Base-by-base conservation (phyloP, 2,113 vertebrate species). In the Ammodytes dubius region DNA sequence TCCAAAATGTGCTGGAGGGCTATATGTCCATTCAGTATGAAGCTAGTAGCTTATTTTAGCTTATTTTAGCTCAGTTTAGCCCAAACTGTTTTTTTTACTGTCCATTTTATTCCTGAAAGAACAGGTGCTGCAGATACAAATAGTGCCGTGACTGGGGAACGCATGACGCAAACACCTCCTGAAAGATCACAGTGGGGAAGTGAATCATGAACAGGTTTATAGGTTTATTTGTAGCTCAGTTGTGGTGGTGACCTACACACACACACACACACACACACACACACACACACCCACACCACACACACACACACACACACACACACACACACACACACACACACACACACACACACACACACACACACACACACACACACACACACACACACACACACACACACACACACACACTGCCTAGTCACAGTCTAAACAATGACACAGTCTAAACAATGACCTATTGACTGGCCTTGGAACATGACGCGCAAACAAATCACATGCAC, bases 381-480 rank as follows among this genome's bases (percentile, higher is more conserved):
- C 56, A 19, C 27, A 56, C 73, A 82, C 74, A 56, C 73, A 82
- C 74, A 14, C 68, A 46, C 54, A 42, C 76, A 35, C 59, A n/a
- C 58, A 64, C 40, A 71, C 14, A 40, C 7, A 56, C 56, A 19
- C 27, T 56, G 67, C 67, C 11, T 12, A 43, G 67, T 70, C 67
- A 91, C 81, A 74, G 79, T 14, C 52, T 70, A 86, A 76, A 80
- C 67, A 67, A 56, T 75, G 80, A 83, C 78, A 91, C 77, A 74
- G 75, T 17, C 50, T 65, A 83, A 76, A 80, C 67, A 67, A 56
- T 75, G 80, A 83, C 78, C 73, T 81, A 84, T 79, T 9, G 77
- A 86, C 73, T 53, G 69, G 71, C 77, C 59, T 77, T 81, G 84
- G 73, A 79, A 72, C 61, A 74, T 77, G 79, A 84, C 72, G 59